Evolutionary conservation across 2,113 vertebrate species (phyloP).

Genomic region (Alosa alosa): DNA sequence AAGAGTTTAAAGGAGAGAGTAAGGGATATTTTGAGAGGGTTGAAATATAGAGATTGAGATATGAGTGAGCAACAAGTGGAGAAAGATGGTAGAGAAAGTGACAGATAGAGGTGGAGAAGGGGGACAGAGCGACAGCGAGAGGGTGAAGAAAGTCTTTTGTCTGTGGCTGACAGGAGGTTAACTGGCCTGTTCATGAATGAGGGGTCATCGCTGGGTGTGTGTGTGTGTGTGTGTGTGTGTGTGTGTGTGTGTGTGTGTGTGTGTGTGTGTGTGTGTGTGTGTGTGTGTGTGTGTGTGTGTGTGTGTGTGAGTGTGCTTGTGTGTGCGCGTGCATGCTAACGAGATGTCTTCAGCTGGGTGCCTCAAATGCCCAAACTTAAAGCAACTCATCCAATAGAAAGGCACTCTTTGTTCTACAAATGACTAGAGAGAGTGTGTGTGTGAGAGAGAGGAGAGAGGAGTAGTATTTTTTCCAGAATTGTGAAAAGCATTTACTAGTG

Average conservation of each 20-base stretch:
- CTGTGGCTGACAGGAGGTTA: slow-evolving; percentile 42
- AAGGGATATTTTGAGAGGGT: neutral
- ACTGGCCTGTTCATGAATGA: slow-evolving; percentile 46
- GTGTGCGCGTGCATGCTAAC: slow-evolving; percentile 20
- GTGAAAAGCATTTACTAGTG: neutral
- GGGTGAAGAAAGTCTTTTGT: slow-evolving; percentile 36
- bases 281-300: slow-evolving; percentile 31
- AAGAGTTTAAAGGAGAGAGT: neutral
- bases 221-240: slow-evolving; percentile 41
- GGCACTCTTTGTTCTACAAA: slow-evolving; percentile 43
- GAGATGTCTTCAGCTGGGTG: slow-evolving; percentile 36
- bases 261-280: neutral
- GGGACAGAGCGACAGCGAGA: slow-evolving; percentile 23
- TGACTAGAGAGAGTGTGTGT: slow-evolving; percentile 16
- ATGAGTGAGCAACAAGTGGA: slow-evolving; percentile 6
- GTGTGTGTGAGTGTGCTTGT: neutral
- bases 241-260: slow-evolving; percentile 33
- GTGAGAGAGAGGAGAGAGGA: slow-evolving; percentile 9
- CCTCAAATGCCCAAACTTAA: slow-evolving; percentile 31
- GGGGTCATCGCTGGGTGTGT: slow-evolving; percentile 45
- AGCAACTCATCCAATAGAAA: slow-evolving; percentile 40
- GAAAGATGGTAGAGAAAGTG: neutral
- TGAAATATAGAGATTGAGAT: neutral
- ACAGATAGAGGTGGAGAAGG: neutral
- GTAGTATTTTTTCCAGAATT: neutral